A percentile compares a stretch with the other conserved stretches of the same genome.
Evolutionary conservation across 2,113 vertebrate species (phyloP).

Genomic region (Phycodurus eques): DNA sequence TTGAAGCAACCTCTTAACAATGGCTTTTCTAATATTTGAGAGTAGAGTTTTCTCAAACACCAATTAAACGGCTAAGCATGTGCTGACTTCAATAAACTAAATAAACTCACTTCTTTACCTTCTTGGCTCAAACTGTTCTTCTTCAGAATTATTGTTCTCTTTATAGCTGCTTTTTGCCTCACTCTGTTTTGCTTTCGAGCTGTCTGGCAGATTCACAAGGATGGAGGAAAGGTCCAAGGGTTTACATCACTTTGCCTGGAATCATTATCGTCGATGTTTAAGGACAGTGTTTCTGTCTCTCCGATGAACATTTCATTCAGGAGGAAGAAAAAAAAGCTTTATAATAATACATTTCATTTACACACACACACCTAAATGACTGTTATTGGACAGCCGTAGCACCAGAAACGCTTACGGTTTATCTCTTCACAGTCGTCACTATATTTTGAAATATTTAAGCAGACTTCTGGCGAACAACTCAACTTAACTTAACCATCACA

Average conservation of each 20-base stretch:
- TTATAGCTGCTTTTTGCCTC: slow-evolving; percentile 52
- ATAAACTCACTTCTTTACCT: slow-evolving; percentile 24
- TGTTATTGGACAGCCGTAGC: no score
- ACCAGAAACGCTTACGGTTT: no score
- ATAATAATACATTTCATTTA: no score
- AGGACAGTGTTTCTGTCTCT: background rate
- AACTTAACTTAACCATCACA: no score
- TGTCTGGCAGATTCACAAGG: slow-evolving; percentile 27
- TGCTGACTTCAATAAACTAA: background rate
- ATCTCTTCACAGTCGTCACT: no score
- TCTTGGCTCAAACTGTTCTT: slow-evolving; percentile 31
- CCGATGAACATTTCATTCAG: no score
- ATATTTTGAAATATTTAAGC: no score
- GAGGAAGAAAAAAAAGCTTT: no score
- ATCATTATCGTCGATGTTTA: slow-evolving; percentile 5
- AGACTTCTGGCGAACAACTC: no score
- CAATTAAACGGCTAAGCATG: background rate
- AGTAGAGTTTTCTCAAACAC: background rate
- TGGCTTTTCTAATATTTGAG: background rate
- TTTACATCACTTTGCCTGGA: slow-evolving; percentile 19
- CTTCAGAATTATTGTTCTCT: slow-evolving; percentile 53
- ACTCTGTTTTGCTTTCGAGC: slow-evolving; percentile 46
- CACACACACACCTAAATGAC: no score
- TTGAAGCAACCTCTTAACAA: no score
- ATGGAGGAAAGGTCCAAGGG: slow-evolving; percentile 1